Base-by-base conservation (phyloP, 23 tunicate genomes). In the Diplosoma virens region DNA sequence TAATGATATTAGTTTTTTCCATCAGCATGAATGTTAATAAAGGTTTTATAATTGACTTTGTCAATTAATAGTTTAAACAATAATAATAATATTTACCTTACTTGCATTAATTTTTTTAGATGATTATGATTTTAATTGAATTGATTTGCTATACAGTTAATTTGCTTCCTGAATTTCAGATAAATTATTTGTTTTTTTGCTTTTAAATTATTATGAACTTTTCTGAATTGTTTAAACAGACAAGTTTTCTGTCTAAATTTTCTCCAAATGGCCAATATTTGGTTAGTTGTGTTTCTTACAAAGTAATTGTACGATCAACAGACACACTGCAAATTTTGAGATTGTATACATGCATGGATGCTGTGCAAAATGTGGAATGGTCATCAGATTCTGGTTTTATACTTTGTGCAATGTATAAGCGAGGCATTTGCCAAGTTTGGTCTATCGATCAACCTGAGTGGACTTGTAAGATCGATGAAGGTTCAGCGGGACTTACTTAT, bases 381-480 rank as follows among this genome's bases (percentile, higher is more conserved):
- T 92, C 97, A 26, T 92, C 97, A 25, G 97, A 92, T 47, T 92
- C 97, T 0, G 80, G 71, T 9, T 92, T 92, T 54, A 26, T 92
- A 0, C 68, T 92, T 3, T 92, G 97, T 59, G 87, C 92, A 1
- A 85, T 92, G 92, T 85, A 80, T 77, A 92, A 92, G 58, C 55
- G 97, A 18, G 93, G 93, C 18, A 36, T 85, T 20, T 84, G 83
- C n/a, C 97, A 92, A 76, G 87, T 85, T 0, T 92, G 97, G 97
- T 92, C 97, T n/a, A 75, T 92, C 47, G 97, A 92, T 26, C 92
- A 92, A 56, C 97, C 97, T 18, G 97, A 92, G 29, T 92, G 97
- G 97, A 85, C 97, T n/a, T 92, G 97, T 37, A 92, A 92, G 81
- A 81, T 92, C 2, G 97, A 92, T 61, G 97, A 92, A 76, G 97